Evolutionary conservation across 2,888 invertebrate species (phyloP).

Genomic region (Carterocephalus palaemon): DNA sequence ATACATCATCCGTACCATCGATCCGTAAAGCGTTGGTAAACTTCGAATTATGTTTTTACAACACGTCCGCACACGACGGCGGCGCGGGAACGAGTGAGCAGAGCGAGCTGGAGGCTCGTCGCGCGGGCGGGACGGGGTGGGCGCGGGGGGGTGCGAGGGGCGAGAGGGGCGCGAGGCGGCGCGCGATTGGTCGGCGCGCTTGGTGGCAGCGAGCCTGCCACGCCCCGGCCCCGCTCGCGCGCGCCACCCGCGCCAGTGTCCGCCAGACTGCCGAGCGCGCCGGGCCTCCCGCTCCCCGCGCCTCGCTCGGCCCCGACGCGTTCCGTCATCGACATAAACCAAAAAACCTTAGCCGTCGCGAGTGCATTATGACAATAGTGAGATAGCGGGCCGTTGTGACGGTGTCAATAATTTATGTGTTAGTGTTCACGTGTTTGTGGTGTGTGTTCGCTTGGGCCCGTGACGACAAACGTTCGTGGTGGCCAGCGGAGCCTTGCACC

Average conservation of each 20-base stretch:
- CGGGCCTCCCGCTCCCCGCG: slow-evolving; percentile 79
- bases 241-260: slow-evolving; percentile 71
- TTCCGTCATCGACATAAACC: slow-evolving; percentile 57
- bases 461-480: slow-evolving; percentile 75
- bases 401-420: slow-evolving; percentile 71
- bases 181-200: slow-evolving; percentile 38
- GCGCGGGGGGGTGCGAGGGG: slow-evolving; percentile 31
- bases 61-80: too few species aligned
- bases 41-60: too few species aligned
- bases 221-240: slow-evolving; percentile 44
- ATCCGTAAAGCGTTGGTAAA: too few species aligned
- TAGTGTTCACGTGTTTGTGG: slow-evolving; percentile 76
- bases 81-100: slow-evolving; percentile 47
- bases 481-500: slow-evolving; percentile 78
- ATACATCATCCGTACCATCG: slow-evolving; percentile 26
- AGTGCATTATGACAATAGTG: slow-evolving; percentile 78
- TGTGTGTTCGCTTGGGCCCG: slow-evolving; percentile 74
- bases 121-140: slow-evolving; percentile 44
- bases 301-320: slow-evolving; percentile 76
- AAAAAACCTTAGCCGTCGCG: slow-evolving; percentile 61
- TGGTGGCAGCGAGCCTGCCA: slow-evolving; percentile 49
- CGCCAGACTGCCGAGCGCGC: slow-evolving; percentile 78
- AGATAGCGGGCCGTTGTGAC: slow-evolving; percentile 78
- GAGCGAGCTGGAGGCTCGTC: slow-evolving; percentile 45
- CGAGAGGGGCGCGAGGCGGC: slow-evolving; percentile 29